Evolutionary conservation across 2,888 invertebrate species (phyloP).

Genomic region (Tethea ocularis): DNA sequence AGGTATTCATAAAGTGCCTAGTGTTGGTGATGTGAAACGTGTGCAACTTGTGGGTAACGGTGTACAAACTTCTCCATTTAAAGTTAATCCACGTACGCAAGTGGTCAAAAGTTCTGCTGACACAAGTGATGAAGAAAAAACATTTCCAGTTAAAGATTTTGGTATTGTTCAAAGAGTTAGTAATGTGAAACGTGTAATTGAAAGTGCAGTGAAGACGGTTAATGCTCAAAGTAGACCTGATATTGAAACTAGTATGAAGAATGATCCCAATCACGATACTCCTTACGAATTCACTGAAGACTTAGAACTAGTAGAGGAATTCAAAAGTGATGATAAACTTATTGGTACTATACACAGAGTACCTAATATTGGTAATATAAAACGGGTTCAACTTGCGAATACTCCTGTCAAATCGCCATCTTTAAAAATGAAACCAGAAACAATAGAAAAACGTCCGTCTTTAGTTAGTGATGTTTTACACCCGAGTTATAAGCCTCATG

Average conservation of each 20-base stretch:
- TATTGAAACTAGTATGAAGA: neutral
- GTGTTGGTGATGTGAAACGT: neutral
- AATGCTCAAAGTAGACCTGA: neutral
- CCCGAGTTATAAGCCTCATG: neutral
- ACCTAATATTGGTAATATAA: conserved; percentile 46
- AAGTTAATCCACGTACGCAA: neutral
- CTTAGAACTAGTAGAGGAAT: neutral
- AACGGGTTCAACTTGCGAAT: conserved; percentile 42
- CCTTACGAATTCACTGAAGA: neutral
- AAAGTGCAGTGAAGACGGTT: neutral
- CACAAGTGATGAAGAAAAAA: neutral
- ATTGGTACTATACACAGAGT: conserved; percentile 49
- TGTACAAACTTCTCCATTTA: neutral
- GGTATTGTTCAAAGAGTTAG: neutral
- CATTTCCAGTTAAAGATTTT: neutral
- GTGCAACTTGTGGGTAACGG: neutral
- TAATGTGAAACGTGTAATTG: neutral
- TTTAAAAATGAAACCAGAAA: conserved; percentile 18
- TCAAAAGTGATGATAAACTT: conserved; percentile 15
- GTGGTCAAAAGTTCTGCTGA: neutral
- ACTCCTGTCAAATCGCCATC: conserved; percentile 47
- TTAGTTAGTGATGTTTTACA: neutral
- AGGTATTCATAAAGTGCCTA: conserved; percentile 9
- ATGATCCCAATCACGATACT: neutral
- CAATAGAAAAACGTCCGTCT: neutral